Evolutionary conservation across 2,113 vertebrate species (phyloP).

Genomic region (Hipposideros armiger): DNA sequence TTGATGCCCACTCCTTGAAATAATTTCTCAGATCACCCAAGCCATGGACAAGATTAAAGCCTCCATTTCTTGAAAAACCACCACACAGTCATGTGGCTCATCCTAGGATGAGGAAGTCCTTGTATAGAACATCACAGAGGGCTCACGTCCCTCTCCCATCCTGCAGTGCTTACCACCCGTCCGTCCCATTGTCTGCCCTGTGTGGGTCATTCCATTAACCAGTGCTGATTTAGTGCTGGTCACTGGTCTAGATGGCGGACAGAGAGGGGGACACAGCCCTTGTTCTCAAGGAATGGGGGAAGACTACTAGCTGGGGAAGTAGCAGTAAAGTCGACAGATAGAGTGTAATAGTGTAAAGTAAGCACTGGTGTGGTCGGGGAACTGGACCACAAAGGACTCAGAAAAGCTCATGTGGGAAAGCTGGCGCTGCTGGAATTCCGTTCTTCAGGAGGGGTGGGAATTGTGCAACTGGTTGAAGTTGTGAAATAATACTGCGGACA

Average conservation of each 20-base stretch:
- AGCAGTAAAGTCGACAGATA: background rate
- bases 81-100: background rate
- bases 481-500: background rate
- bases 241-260: background rate
- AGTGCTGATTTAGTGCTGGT: background rate
- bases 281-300: background rate
- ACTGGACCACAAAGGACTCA: background rate
- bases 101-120: background rate
- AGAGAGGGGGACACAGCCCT: background rate
- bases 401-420: background rate
- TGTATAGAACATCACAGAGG: background rate
- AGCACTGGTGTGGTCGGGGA: background rate
- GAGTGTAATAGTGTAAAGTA: background rate
- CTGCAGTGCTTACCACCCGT: background rate
- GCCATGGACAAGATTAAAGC: background rate
- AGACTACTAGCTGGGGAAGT: background rate
- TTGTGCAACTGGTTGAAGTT: background rate
- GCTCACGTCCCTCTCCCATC: background rate
- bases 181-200: background rate
- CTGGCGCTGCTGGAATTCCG: background rate
- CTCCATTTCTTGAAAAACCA: background rate
- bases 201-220: background rate
- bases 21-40: conserved; percentile 37
- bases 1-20: background rate
- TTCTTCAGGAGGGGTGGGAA: background rate